Conservation (phyloP, 2,888 invertebrate species). For the Nasonia oneida region DNA sequence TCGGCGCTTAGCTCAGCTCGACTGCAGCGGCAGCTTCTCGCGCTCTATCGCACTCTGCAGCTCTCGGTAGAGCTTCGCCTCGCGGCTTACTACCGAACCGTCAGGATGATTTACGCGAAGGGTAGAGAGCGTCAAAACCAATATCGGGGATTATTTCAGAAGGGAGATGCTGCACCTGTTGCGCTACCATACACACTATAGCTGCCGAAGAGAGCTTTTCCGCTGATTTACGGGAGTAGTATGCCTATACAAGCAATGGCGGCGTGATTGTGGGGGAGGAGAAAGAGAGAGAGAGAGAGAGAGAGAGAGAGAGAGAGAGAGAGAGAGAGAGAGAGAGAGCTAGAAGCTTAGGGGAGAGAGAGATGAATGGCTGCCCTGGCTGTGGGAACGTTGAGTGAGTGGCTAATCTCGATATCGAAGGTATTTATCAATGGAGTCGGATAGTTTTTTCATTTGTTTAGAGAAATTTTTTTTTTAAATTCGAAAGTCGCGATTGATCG, state of each 20-base stretch:
- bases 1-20: constrained; percentile 63
- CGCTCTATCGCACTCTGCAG: constrained; percentile 28
- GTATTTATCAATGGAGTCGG: too few species aligned
- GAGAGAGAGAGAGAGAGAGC: neutral
- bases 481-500: too few species aligned
- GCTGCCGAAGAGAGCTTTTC: constrained; percentile 3
- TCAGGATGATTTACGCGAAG: constrained; percentile 72
- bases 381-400: constrained; percentile 32
- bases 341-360: neutral
- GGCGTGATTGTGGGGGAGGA: constrained; percentile 36
- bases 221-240: constrained; percentile 5
- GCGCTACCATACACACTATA: neutral
- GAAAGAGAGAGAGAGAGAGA: neutral
- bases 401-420: neutral
- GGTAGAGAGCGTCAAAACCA: constrained; percentile 73
- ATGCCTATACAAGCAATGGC: neutral
- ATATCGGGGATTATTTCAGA: constrained; percentile 70
- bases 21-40: constrained; percentile 58
- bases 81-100: constrained; percentile 47
- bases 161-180: constrained; percentile 55
- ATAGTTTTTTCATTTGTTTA: too few species aligned
- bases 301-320: too few species aligned
- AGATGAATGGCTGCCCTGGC: neutral
- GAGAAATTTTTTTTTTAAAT: neutral
- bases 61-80: constrained; percentile 18